Percentiles rank a stretch among this genome's conserved stretches.
These are phyloP conservation scores for Bergia puertoricense DNA, from an alignment of 92 coral and sea anemone species.

Conservation along the genomic window DNA sequence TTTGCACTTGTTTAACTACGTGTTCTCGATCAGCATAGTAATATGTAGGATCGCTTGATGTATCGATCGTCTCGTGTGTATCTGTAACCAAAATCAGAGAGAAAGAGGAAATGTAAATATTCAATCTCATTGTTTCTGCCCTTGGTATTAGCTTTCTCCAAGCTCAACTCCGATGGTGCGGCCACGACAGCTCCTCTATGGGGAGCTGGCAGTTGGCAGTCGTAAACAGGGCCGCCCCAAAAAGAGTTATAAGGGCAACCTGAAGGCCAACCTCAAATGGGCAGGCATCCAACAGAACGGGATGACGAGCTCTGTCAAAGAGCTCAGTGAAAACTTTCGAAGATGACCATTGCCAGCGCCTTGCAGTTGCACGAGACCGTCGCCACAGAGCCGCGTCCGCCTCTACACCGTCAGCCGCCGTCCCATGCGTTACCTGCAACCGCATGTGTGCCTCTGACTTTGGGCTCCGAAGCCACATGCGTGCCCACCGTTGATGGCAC, in stretches of 20 bases:
- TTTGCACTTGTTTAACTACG: too few relatives aligned
- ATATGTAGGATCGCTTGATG: too few relatives aligned
- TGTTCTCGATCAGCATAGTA: too few relatives aligned
- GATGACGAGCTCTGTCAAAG: not conserved
- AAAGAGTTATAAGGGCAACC: constrained; percentile 35
- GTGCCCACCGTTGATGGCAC: not conserved
- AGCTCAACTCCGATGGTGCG: too few relatives aligned
- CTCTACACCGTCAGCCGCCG: not conserved
- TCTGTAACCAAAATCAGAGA: too few relatives aligned
- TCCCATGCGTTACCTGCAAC: not conserved
- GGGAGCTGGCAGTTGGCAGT: too few relatives aligned
- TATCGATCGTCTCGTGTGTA: too few relatives aligned
- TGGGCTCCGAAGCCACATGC: not conserved
- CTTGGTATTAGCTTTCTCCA: too few relatives aligned
- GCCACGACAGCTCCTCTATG: too few relatives aligned
- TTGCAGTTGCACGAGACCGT: not conserved
- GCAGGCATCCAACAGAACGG: not conserved
- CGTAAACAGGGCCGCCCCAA: not conserved
- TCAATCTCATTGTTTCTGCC: too few relatives aligned
- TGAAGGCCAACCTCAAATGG: constrained; percentile 2
- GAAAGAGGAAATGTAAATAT: too few relatives aligned
- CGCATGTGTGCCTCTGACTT: not conserved
- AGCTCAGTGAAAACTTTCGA: not conserved
- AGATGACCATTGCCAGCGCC: not conserved
- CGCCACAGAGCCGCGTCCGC: not conserved